Base-by-base conservation (phyloP, 2,113 vertebrate species). In the Ariopsis seemanni region DNA sequence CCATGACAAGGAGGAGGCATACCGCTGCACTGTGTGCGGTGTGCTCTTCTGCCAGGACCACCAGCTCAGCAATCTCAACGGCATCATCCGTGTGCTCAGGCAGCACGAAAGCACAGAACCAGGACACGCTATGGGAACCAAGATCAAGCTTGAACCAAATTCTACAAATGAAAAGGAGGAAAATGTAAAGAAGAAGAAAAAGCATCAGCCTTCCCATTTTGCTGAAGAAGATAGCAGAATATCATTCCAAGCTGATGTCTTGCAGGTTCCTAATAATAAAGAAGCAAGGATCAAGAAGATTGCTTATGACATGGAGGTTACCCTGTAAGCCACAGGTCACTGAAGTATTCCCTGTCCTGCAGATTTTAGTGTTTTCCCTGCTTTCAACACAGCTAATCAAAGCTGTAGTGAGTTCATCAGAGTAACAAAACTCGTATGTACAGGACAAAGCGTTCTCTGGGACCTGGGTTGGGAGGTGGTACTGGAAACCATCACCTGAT, bases 11-110 rank as follows among this genome's bases (percentile, higher is more conserved):
- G 92, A 95, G 50, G 89, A 90, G 57, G 88, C 91, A 85, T 93
- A 93, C 90, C 94, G 94, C 82, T 27, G 91, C 85, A 65, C 2
- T 6, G 87, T 11, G 42, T 95, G 95, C 22, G 93, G 93, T 0
- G 83, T 85, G 0, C 88, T 94, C 34, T 95, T 94, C 91, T 95
- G 95, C 72, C 91, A 85, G 81, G 90, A 87, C 4, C 94, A 95
- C 85, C 91, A 86, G 25, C 91, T 65, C 84, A 10, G 91, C 78
- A 72, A 57, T 71, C 86, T 89, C 89, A 0, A 62, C 34, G 15
- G 74, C 62, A 6, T 48, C 58, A 78, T 58, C 50, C 60, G 58
- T 0, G 72, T 84, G 11, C 62, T 88, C 15, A 67, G 57, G 60
- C 87, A 88, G 74, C 82, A 88, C 14, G 58, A 84, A 12, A 9